Evolutionary conservation across 2,888 invertebrate species (phyloP).

Genomic region (Toxonevra muliebris): DNA sequence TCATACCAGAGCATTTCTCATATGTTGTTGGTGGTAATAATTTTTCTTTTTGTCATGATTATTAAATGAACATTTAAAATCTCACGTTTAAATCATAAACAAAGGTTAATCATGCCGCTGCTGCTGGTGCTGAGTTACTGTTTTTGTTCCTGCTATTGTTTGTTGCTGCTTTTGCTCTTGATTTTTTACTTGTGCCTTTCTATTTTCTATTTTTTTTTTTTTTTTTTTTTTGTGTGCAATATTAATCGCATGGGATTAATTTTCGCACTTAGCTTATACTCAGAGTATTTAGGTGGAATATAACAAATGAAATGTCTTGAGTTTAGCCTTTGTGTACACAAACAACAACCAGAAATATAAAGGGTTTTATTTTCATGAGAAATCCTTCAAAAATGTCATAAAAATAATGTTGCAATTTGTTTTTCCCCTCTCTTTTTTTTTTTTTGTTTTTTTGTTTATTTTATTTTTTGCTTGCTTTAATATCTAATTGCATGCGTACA

Average conservation of each 20-base stretch:
- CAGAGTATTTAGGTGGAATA: no score
- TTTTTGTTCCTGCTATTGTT: background rate
- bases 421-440: no score
- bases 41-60: background rate
- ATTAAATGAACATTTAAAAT: background rate
- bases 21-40: background rate
- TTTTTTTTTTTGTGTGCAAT: background rate
- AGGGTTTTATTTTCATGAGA: constrained; percentile 1
- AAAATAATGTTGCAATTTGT: background rate
- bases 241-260: background rate
- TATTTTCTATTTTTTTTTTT: no score
- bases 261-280: background rate
- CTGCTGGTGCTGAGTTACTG: no score
- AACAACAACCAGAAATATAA: background rate
- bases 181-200: no score
- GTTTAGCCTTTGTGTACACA: no score
- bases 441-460: no score
- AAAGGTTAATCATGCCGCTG: background rate
- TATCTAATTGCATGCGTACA: no score
- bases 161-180: background rate
- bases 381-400: background rate
- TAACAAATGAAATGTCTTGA: no score
- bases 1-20: constrained; percentile 6
- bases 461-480: no score
- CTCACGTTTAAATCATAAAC: constrained; percentile 11